Conservation (phyloP, 2,113 vertebrate genomes). For the Megaleporinus macrocephalus region DNA sequence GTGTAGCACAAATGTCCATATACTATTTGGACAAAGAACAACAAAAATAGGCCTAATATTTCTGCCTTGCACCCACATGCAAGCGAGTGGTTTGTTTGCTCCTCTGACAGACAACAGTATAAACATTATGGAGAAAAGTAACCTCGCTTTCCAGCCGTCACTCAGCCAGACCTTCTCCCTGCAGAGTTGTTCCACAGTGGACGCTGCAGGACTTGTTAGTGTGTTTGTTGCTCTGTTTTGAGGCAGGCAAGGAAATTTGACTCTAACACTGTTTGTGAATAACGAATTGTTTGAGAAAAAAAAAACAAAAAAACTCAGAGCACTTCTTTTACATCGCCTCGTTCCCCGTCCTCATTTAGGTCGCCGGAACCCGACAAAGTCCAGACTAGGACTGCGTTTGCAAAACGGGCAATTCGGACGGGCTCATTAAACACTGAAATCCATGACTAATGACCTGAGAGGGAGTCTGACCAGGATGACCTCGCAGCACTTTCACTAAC, state of each 20-base stretch:
- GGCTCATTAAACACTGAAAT: conserved; percentile 54
- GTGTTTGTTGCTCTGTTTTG: conserved; percentile 3
- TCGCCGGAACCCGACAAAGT: conserved; percentile 1
- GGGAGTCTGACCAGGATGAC: conserved; percentile 15
- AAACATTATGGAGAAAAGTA: not conserved
- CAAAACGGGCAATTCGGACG: conserved; percentile 26
- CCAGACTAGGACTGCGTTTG: conserved; percentile 7
- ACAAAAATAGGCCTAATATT: not conserved
- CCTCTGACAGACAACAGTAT: not conserved
- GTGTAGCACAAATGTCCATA: not conserved
- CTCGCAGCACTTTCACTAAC: conserved; percentile 38
- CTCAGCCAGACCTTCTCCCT: not conserved
- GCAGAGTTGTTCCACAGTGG: not conserved
- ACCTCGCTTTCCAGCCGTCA: not conserved
- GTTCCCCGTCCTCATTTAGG: conserved; percentile 28
- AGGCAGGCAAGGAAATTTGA: conserved; percentile 10
- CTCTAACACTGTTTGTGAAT: conserved; percentile 30
- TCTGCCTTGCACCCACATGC: not conserved
- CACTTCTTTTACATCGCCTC: not conserved
- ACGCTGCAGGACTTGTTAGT: conserved; percentile 16
- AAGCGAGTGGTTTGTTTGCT: not conserved
- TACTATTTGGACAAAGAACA: too few species aligned
- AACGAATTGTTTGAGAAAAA: not conserved
- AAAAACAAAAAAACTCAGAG: not conserved
- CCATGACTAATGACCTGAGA: conserved; percentile 49